Percentiles rank a stretch among this genome's conserved stretches.
These are phyloP conservation scores for Psittacula derbiana DNA, from an alignment of 2,797 vertebrate species.

Conservation along the genomic window DNA sequence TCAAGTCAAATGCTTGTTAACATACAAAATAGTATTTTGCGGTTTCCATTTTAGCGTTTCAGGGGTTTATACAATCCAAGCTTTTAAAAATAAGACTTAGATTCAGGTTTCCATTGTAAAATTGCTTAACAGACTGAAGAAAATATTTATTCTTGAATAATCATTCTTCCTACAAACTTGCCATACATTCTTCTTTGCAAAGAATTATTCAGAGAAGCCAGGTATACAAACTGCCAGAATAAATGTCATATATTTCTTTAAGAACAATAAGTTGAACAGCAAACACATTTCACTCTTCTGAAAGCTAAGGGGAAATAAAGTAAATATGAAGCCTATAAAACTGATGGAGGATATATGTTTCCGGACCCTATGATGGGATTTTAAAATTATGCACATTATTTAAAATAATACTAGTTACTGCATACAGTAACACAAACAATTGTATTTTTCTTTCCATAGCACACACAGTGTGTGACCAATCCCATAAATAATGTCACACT, in stretches of 20 bases:
- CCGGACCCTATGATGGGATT: background rate
- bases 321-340: background rate
- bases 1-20: background rate
- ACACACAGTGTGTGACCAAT: background rate
- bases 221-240: background rate
- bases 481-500: background rate
- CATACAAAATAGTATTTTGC: background rate
- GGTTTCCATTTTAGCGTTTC: background rate
- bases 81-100: background rate
- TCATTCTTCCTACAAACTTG: background rate
- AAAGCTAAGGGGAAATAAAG: background rate
- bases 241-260: background rate
- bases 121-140: background rate
- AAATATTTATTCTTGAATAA: background rate
- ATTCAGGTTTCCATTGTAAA: background rate
- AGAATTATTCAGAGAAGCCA: background rate
- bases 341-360: background rate
- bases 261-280: background rate
- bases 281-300: background rate
- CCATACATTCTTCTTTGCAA: background rate
- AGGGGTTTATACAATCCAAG: background rate
- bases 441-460: background rate
- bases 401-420: background rate
- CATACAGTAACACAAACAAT: background rate
- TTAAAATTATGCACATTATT: background rate